These are phyloP conservation scores for Philereme vetulata DNA, from an alignment of 2,888 invertebrate species.

Conservation along the genomic window DNA sequence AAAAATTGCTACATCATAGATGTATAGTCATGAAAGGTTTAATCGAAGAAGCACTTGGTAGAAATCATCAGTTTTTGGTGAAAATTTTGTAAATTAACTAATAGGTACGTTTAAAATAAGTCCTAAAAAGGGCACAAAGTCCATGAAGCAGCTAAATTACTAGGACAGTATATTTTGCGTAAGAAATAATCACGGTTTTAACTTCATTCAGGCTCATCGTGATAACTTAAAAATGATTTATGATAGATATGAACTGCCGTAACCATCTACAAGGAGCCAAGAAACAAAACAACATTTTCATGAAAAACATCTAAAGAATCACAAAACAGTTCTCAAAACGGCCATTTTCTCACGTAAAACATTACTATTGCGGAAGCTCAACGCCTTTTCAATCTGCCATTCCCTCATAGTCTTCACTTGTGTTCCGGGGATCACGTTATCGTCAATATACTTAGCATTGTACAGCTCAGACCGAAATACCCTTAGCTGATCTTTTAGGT, in stretches of 20 bases:
- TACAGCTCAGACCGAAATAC: conserved; percentile 60
- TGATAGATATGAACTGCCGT: not conserved
- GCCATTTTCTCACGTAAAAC: conserved; percentile 47
- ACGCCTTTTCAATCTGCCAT: conserved; percentile 69
- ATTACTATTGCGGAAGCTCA: conserved; percentile 41
- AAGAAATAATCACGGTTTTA: no score
- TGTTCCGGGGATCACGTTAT: conserved; percentile 65
- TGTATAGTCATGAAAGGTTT: no score
- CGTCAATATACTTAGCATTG: conserved; percentile 61
- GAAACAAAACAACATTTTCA: conserved; percentile 14
- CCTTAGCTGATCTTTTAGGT: conserved; percentile 64
- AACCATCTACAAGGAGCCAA: not conserved
- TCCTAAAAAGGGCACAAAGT: no score
- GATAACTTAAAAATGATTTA: no score
- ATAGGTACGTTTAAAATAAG: no score
- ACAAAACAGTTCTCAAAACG: conserved; percentile 52
- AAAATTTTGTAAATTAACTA: no score
- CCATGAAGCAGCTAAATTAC: no score
- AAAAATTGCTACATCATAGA: no score
- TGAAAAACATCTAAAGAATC: conserved; percentile 23
- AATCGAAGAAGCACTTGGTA: no score
- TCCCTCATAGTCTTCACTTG: conserved; percentile 67
- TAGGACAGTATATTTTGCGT: no score
- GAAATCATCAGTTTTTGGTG: no score
- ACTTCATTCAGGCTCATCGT: no score